Base-by-base conservation (phyloP, 2,797 vertebrate genomes). In the Poeciliopsis paucimaculata region DNA sequence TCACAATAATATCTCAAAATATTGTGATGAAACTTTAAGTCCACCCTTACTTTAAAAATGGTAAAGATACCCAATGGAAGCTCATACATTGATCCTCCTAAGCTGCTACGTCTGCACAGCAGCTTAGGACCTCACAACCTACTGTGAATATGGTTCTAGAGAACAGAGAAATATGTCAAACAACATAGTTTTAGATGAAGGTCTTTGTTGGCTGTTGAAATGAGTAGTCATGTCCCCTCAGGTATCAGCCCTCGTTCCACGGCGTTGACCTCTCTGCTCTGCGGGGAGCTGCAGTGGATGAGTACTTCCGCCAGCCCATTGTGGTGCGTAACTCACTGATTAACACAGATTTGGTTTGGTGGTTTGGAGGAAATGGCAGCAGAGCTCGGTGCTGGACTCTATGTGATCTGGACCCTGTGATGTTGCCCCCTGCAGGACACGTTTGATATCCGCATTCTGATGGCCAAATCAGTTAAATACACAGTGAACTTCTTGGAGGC, bases 381-480 rank as follows among this genome's bases (percentile, higher is more conserved):
- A 51, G 49, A 51, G 20, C 49, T 51, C 0, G 20, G 49, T 9
- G 20, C 20, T 23, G 49, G 49, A 51, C 49, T 51, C 49, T 46
- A 18, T 39, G 64, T 62, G 28, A 46, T 45, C 18, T 53, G 26
- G 3, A 62, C 43, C 34, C 28, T 41, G 26, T 75, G 62, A 13
- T 68, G 9, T 64, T 60, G 36, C 64, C 46, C 53, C 77, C 45
- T 41, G 34, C 78, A 98, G 98, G 98, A 99, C 94, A 99, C 98
- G 0, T 99, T 99, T 82, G 98, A 99, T 87, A 98, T 99, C 93
- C 95, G 98, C 86, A 99, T 99, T 77, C 89, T 99, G 77, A 99
- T 99, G 98, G 98, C 98, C 88, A 99, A 98, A 89, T 99, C 98
- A 0, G 98, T 99, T 80, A 99, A 99, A 91, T 97, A 99, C 91